These are phyloP conservation scores for Leptopterna dolabrata DNA, from an alignment of 2,888 invertebrate genomes.

Conservation along the genomic window DNA sequence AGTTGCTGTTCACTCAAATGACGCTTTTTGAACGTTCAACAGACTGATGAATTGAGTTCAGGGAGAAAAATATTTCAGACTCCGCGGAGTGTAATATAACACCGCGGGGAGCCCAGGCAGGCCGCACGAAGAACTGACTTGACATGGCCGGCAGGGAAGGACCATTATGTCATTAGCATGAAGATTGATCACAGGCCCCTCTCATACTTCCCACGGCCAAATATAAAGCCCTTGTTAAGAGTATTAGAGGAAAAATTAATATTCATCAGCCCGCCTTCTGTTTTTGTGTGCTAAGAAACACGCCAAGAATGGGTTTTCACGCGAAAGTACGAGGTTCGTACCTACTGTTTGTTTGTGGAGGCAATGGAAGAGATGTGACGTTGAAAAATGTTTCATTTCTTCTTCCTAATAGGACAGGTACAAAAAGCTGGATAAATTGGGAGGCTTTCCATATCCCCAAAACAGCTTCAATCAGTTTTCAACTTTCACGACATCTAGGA, in stretches of 20 bases:
- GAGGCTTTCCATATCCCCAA: too few relatives aligned
- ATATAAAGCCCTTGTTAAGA: slow-evolving; percentile 15
- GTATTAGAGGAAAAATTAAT: slow-evolving; percentile 31
- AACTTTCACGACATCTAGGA: too few relatives aligned
- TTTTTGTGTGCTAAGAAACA: slow-evolving; percentile 26
- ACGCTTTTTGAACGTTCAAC: background rate
- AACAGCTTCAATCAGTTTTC: too few relatives aligned
- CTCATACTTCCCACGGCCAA: background rate
- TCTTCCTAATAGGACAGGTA: background rate
- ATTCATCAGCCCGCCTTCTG: slow-evolving; percentile 8
- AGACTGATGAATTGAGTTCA: background rate
- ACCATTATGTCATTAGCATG: slow-evolving; percentile 51
- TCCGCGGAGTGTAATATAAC: too few relatives aligned
- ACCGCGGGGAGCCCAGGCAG: background rate
- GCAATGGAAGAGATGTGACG: background rate
- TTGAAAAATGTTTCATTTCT: background rate
- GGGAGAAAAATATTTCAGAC: background rate
- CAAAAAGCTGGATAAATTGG: too few relatives aligned
- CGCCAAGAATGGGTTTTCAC: background rate
- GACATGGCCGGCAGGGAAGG: slow-evolving; percentile 20
- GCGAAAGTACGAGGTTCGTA: background rate
- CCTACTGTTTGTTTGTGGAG: background rate
- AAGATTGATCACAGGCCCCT: slow-evolving; percentile 32
- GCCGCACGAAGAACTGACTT: background rate
- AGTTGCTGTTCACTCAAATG: background rate